Base-by-base conservation (phyloP, 30 jellyfish, hydroid and myxozoan genomes). In the Chironex yamaguchii region DNA sequence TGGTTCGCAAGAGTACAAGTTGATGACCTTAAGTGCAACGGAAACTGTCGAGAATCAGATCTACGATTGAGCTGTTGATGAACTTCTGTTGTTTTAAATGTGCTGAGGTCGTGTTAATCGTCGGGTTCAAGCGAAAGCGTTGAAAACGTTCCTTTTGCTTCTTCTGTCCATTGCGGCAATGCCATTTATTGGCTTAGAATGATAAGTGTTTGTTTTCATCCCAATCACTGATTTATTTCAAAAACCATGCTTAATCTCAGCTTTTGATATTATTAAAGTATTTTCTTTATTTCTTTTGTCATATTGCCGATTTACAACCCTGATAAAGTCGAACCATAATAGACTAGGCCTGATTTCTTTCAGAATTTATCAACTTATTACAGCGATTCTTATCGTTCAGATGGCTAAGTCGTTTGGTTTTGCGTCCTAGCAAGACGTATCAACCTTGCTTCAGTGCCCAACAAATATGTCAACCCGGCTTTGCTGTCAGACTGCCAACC, bases 141-240 rank as follows among this genome's bases (percentile, higher is more conserved):
- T n/a, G n/a, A 42, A 42, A 42, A 17, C 9, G 58, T 9, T 42
- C 17, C 17, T 42, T 42, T 42, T 42, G 17, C 58, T 17, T 42
- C 13, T 42, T 42, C 58, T 42, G 58, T 42, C 17, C 58, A n/a
- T 42, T 42, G 58, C 17, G 58, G 58, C 58, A 42, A 42, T 42
- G 17, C 58, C 17, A 42, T 42, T 42, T 42, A 42, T 42, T 42
- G 58, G 58, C 58, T 42, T 42, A 42, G 58, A 42, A 42, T 17
- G 58, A 42, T 42, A 42, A 42, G n/a, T 81, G 92, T 81, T 81
- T 34, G 92, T 65, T 81, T 81, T 65, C 84, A 58, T 29, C 36
- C 49, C 17, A 29, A 67, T 23, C 25, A 14, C 36, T 34, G 67
- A 81, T 58, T 81, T 81, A 58, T 58, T 67, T 0, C 48, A 72